Percentiles rank a stretch among this genome's conserved stretches.
Conservation (phyloP, 1,140 invertebrate genomes). For the Dendrolimus kikuchii region DNA sequence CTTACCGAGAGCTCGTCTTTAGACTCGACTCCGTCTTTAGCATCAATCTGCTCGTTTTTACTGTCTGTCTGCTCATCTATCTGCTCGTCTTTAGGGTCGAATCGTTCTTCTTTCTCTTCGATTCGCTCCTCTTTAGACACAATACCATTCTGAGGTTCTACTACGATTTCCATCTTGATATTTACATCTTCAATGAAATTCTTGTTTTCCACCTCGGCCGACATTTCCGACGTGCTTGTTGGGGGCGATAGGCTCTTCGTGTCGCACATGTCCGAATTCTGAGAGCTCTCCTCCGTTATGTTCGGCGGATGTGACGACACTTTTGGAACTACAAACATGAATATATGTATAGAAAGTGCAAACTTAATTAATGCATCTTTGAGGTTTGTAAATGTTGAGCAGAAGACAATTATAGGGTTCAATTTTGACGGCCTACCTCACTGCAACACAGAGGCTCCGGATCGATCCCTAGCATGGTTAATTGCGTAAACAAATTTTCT, state of each 20-base stretch:
- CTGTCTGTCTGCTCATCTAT: not conserved
- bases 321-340: conserved; percentile 25
- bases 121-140: not conserved
- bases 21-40: too few species aligned
- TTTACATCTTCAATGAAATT: conserved; percentile 12
- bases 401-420: too few species aligned
- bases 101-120: too few species aligned
- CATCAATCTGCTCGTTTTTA: too few species aligned
- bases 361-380: not conserved
- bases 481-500: too few species aligned
- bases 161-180: conserved; percentile 35
- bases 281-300: conserved; percentile 52
- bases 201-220: conserved; percentile 23
- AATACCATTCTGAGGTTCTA: conserved; percentile 12
- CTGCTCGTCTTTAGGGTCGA: not conserved
- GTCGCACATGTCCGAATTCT: conserved; percentile 54
- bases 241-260: conserved; percentile 49
- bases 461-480: too few species aligned
- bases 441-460: too few species aligned
- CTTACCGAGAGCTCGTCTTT: too few species aligned
- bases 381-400: not conserved
- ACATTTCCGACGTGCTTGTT: conserved; percentile 40
- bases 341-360: not conserved
- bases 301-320: conserved; percentile 31
- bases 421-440: too few species aligned